These are phyloP conservation scores for Sciurus carolinensis DNA, from an alignment of 2,797 vertebrate species.

Conservation along the genomic window DNA sequence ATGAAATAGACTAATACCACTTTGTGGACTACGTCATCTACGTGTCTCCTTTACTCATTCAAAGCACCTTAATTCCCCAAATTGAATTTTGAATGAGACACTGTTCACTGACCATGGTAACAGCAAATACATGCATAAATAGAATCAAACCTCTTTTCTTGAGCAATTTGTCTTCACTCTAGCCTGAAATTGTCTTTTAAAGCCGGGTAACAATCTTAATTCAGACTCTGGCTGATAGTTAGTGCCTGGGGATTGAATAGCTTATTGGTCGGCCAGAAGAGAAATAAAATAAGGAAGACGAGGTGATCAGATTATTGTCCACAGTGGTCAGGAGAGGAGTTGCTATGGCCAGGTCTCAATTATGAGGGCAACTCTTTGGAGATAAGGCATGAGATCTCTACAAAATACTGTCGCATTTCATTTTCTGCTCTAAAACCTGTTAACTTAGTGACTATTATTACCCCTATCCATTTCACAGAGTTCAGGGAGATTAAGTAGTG, in stretches of 20 bases:
- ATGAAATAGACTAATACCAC: slow-evolving; percentile 65
- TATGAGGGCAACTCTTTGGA: not conserved
- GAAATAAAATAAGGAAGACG: not conserved
- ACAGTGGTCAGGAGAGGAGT: not conserved
- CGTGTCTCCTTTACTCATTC: slow-evolving; percentile 73
- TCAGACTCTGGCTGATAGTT: slow-evolving; percentile 32
- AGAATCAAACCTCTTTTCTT: slow-evolving; percentile 71
- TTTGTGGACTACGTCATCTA: slow-evolving; percentile 65
- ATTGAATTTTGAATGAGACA: slow-evolving; percentile 86
- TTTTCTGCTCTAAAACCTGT: not conserved
- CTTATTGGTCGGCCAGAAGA: not conserved
- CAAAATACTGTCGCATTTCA: not conserved
- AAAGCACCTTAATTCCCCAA: slow-evolving; percentile 79
- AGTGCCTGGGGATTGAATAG: slow-evolving; percentile 15
- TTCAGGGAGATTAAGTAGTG: not conserved
- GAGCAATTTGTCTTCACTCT: slow-evolving; percentile 76
- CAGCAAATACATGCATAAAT: slow-evolving; percentile 51
- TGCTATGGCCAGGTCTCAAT: not conserved
- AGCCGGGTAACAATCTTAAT: slow-evolving; percentile 38
- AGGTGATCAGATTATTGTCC: not conserved
- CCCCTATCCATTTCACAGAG: not conserved
- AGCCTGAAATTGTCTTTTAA: slow-evolving; percentile 80
- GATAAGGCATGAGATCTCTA: not conserved
- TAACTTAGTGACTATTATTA: not conserved
- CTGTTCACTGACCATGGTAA: slow-evolving; percentile 22